phyloP scores from a whole-genome alignment of 2,113 vertebrate species.

The Lophius piscatorius region DNA sequence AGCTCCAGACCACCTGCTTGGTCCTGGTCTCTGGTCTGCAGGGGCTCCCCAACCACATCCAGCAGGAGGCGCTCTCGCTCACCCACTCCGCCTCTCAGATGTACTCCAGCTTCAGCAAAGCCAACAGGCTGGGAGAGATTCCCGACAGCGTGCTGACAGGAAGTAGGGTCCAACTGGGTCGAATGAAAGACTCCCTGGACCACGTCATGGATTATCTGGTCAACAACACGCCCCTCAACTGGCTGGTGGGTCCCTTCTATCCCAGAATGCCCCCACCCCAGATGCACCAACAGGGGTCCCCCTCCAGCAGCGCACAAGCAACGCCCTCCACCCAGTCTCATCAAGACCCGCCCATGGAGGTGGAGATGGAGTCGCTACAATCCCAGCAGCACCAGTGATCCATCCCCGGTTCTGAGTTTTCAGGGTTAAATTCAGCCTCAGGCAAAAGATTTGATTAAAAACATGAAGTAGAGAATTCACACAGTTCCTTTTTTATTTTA shows the following conservation, averaged over 20 bases:
- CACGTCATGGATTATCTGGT: conserved; percentile 92
- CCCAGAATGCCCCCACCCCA: conserved; percentile 26
- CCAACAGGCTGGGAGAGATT: conserved; percentile 81
- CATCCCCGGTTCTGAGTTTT: background rate
- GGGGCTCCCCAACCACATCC: conserved; percentile 87
- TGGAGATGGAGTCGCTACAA: conserved; percentile 56
- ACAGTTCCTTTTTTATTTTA: too few species aligned
- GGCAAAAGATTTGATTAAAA: too few species aligned
- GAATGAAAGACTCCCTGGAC: conserved; percentile 87
- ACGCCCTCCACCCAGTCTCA: background rate
- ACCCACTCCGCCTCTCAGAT: conserved; percentile 81
- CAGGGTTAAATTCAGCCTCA: too few species aligned
- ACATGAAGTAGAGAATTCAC: too few species aligned
- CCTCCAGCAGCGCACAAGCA: conserved; percentile 29
- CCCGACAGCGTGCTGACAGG: conserved; percentile 81
- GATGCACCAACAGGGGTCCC: fast-evolving
- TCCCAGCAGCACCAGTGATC: too few species aligned
- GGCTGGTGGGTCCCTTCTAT: conserved; percentile 96
- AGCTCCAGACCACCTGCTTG: conserved; percentile 91
- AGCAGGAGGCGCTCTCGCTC: conserved; percentile 83
- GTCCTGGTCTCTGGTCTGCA: conserved; percentile 84
- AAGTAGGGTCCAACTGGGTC: conserved; percentile 86
- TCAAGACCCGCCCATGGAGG: conserved; percentile 15
- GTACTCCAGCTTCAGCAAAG: conserved; percentile 81
- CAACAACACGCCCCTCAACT: conserved; percentile 95